phyloP scores from a whole-genome alignment of 2,888 invertebrate species.

The Allygus modestus region DNA sequence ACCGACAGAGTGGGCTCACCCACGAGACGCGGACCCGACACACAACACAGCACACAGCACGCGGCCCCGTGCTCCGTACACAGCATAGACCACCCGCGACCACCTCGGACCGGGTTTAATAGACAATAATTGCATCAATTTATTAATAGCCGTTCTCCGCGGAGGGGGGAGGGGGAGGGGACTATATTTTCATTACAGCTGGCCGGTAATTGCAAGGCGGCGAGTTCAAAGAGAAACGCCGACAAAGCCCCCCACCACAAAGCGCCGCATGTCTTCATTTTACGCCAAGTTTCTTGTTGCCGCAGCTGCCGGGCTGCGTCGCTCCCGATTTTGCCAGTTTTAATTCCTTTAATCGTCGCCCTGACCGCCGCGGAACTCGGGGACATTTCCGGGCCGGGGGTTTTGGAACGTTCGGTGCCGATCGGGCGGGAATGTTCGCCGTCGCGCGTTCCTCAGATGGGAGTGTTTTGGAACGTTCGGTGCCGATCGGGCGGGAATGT shows the following conservation, averaged over 20 bases:
- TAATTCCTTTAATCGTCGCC: conserved; percentile 34
- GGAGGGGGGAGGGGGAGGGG: conserved; percentile 12
- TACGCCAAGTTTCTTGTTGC: conserved; percentile 51
- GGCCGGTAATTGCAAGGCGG: conserved; percentile 61
- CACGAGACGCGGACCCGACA: conserved; percentile 1
- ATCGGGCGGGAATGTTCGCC: neutral
- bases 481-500: neutral
- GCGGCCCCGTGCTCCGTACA: too few relatives aligned
- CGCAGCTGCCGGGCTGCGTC: conserved; percentile 31
- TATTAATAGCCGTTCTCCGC: conserved; percentile 54
- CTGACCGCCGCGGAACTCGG: neutral
- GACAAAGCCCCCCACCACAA: conserved; percentile 56
- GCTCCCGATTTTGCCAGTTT: neutral
- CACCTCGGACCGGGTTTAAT: conserved; percentile 45
- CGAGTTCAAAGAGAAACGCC: conserved; percentile 58
- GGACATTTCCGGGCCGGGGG: neutral
- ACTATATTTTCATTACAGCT: conserved; percentile 62
- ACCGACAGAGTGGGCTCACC: conserved; percentile 16
- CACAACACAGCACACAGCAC: neutral
- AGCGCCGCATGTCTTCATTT: conserved; percentile 53
- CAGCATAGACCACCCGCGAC: conserved; percentile 18
- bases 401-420: neutral
- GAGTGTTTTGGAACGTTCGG: neutral
- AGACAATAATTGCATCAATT: conserved; percentile 63
- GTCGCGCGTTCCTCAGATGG: too few relatives aligned